Base-by-base conservation (phyloP, 2,113 vertebrate species). In the Entelurus aequoreus region DNA sequence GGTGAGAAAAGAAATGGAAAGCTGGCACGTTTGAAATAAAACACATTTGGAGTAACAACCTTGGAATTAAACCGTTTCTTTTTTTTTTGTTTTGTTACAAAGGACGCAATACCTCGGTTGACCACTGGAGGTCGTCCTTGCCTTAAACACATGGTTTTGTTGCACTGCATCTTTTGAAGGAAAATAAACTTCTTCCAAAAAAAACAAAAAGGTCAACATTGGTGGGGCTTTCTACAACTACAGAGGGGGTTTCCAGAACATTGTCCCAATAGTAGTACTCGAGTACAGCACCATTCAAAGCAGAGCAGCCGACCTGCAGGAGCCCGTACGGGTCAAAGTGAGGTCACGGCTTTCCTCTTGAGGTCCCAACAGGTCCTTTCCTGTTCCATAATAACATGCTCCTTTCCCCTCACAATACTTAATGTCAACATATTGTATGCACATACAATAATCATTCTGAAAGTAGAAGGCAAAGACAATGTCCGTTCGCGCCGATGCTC, bases 391-490 rank as follows among this genome's bases (percentile, higher is more conserved):
- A 81, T 83, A 88, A 84, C 80, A 74, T 66, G 63, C 65, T 71
- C 60, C 35, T 35, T 62, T 85, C 61, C 60, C 60, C 42, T 81
- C 75, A 78, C 81, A 79, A 82, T 87, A 86, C 86, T 28, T 76
- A 76, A 76, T 37, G 76, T 59, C 68, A 64, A 56, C 82, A 85
- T 86, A 89, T 90, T 90, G 90, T 90, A 85, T 78, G 76, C 73
- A 59, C 86, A 63, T 87, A 90, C 86, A 90, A 90, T 89, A 88
- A 87, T 88, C 83, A 87, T 88, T 89, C 85, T 87, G 82, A 78
- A 87, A 87, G 84, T 74, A 84, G 86, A 83, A 88, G 68, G 84
- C 67, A 62, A 71, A 89, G 88, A 90, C 87, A 87, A 90, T 90
- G 86, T 90, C 85, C 79, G 77, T 90, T 87, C 84, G 78, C 81